Percentiles rank a stretch among this genome's conserved stretches.
Evolutionary conservation across 1,140 invertebrate genomes (phyloP).

Genomic region (Eupeodes corollae): DNA sequence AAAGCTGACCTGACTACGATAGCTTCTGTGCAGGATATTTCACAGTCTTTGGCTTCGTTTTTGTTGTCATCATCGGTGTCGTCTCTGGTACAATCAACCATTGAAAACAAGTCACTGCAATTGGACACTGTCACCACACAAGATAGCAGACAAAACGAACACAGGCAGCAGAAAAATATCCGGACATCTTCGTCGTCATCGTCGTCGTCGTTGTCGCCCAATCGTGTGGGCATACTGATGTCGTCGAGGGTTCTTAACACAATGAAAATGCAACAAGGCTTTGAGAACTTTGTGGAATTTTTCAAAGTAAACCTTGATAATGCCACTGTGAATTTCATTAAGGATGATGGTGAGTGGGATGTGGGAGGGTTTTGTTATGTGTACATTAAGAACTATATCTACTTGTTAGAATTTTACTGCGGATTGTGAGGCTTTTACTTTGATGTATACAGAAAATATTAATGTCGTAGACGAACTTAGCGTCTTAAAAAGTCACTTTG

Average conservation of each 20-base stretch:
- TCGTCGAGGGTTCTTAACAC: slow-evolving; percentile 23
- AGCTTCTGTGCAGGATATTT: background rate
- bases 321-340: slow-evolving; percentile 27
- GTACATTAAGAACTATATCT: no score
- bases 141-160: background rate
- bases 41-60: background rate
- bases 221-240: slow-evolving; percentile 27
- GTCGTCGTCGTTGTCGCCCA: background rate
- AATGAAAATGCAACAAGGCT: slow-evolving; percentile 32
- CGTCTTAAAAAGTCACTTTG: no score
- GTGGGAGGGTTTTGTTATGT: no score
- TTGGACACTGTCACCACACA: background rate
- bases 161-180: background rate
- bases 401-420: no score
- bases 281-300: slow-evolving; percentile 27
- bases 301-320: slow-evolving; percentile 28
- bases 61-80: slow-evolving; percentile 5
- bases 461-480: no score
- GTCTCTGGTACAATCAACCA: background rate
- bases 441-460: no score
- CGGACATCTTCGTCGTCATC: background rate
- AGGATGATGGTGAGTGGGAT: slow-evolving; percentile 26
- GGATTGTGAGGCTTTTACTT: no score
- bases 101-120: background rate
- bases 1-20: slow-evolving; percentile 6